Conservation (phyloP, 2,113 vertebrate species). For the Poeciliopsis occidentalis region DNA sequence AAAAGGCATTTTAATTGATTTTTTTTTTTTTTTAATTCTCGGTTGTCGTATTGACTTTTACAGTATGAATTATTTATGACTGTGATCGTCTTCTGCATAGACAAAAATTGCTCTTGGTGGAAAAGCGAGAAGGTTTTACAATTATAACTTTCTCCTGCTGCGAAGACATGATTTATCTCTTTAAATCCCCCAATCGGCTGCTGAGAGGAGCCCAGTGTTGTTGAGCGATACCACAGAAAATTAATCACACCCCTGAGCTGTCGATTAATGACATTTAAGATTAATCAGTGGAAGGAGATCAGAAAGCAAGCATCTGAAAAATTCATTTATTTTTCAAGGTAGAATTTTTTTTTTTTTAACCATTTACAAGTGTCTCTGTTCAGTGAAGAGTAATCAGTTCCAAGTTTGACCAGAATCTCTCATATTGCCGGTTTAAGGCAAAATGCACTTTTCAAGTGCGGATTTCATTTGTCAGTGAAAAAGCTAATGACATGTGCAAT, state of each 20-base stretch:
- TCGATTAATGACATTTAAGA: not conserved
- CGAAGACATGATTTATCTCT: conserved; percentile 15
- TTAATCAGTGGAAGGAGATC: not conserved
- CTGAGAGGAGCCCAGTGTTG: conserved; percentile 1
- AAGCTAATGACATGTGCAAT: not conserved
- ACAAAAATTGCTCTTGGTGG: conserved; percentile 1
- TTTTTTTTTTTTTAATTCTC: not conserved
- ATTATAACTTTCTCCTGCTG: conserved; percentile 3
- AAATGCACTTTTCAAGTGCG: not conserved
- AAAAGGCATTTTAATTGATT: not conserved
- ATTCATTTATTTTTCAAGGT: not conserved
- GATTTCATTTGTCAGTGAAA: not conserved
- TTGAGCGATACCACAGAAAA: conserved; percentile 1
- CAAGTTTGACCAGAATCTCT: no score
- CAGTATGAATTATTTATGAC: not conserved
- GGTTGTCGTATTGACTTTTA: not conserved
- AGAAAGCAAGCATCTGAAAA: not conserved
- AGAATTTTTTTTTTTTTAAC: not conserved
- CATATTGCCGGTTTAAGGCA: not conserved
- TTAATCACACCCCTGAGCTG: conserved; percentile 5
- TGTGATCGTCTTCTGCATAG: not conserved
- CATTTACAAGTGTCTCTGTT: no score
- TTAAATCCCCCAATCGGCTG: conserved; percentile 4
- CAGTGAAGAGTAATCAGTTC: no score
- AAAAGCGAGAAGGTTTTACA: not conserved